Evolutionary conservation across 1,140 invertebrate genomes (phyloP), one percentile per base, ranked within the genome.

Genomic region (Drosophila ficusphila): DNA sequence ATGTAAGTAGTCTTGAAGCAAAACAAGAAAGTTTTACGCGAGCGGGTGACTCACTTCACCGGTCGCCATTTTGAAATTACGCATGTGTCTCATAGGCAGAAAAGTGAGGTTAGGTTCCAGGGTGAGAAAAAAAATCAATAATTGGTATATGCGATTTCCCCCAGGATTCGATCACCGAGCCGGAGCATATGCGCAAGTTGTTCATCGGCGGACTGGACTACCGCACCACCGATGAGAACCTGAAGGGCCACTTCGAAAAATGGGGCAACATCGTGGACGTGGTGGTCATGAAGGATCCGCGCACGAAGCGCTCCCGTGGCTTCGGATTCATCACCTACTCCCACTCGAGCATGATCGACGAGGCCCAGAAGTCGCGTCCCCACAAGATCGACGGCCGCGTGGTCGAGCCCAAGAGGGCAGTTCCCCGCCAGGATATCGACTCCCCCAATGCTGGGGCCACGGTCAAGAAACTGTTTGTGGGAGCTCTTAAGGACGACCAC

Each of bases 301-400:
- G 97, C 72, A 99, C 98, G 0, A 97, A 97, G 79, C 92, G 96
- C 58, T 99, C 98, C 2, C 93, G 98, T 77, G 98, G 98, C 0
- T 99, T 99, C 93, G 98, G 98, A n/a, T 99, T 99, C 91, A 98
- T 99, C 31, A 99, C 98, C 4, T 99, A 98, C 91, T 96, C 96
- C 1, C 92, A 95, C 72, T 95, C 96, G n/a, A 94, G 96, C 72
- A 98, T 98, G 97, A 97, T 99, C 27, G 98, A 99, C 93, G 96
- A 97, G 92, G 98, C 98, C 1, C 98, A 99, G 92, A 95, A 94
- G 88, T 95, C 96, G 31, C 94, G 98, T 82, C 95, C 94, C 6
- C 94, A 95, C 77, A 94, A 94, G 71, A 94, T 95, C 61, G 94
- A 95, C 89, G 94, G 94, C 49, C 92, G 98, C 57, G 96, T 98